Conservation (phyloP, 2,113 vertebrate genomes). For the Gambusia affinis region DNA sequence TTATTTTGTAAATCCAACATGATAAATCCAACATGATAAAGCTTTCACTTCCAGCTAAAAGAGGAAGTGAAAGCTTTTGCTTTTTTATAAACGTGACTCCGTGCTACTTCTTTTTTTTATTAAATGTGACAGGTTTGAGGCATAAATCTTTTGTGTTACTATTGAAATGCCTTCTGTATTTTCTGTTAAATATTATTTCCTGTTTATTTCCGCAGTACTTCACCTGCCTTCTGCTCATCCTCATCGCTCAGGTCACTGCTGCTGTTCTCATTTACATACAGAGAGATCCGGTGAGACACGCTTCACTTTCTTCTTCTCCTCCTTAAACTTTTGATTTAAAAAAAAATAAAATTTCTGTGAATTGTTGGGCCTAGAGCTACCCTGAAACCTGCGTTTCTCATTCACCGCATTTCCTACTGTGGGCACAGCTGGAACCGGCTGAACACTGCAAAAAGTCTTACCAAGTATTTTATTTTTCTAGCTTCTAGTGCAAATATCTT, state of each 20-base stretch:
- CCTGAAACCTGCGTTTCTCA: not conserved
- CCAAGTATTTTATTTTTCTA: too few species aligned
- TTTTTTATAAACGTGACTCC: not conserved
- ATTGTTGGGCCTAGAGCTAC: not conserved
- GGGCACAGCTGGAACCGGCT: constrained; percentile 20
- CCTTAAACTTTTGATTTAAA: not conserved
- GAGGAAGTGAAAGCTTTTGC: not conserved
- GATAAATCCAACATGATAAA: not conserved
- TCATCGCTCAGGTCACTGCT: constrained; percentile 87
- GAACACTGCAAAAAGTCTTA: too few species aligned
- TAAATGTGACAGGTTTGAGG: not conserved
- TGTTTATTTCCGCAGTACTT: constrained; percentile 83
- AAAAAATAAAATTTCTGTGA: not conserved
- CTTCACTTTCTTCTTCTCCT: not conserved
- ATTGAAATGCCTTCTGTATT: not conserved
- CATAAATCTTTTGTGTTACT: not conserved
- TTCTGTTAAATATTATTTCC: not conserved
- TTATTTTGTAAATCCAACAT: not conserved
- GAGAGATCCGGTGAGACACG: constrained; percentile 78
- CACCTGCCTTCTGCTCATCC: constrained; percentile 88
- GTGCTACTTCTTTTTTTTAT: not conserved
- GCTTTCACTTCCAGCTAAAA: too few species aligned
- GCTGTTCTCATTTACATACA: constrained; percentile 90
- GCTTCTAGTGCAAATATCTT: too few species aligned
- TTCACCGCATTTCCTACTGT: not conserved